Conservation (phyloP, 2,797 vertebrate species). For the Hozukius guyotensis region DNA sequence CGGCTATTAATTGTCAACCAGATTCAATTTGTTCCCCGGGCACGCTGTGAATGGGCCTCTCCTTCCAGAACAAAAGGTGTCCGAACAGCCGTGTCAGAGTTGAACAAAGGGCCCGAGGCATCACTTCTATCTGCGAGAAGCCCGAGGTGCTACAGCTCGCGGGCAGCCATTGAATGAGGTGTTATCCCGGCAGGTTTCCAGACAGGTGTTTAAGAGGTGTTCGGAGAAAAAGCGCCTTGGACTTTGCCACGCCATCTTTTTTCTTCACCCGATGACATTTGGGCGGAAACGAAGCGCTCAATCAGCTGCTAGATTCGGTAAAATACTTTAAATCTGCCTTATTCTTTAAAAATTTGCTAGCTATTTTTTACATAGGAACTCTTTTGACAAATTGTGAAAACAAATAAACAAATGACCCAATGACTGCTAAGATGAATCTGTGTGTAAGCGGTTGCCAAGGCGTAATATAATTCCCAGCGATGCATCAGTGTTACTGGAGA, state of each 20-base stretch:
- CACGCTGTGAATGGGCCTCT: slow-evolving; percentile 80
- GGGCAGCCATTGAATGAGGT: slow-evolving; percentile 66
- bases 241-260: slow-evolving; percentile 26
- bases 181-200: slow-evolving; percentile 63
- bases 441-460: slow-evolving; percentile 76
- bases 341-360: too few species aligned
- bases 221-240: slow-evolving; percentile 45
- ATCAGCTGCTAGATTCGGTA: slow-evolving; percentile 7
- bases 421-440: slow-evolving; percentile 81
- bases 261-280: slow-evolving; percentile 44
- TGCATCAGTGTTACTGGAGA: slow-evolving; percentile 81
- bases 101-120: slow-evolving; percentile 76
- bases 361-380: slow-evolving; percentile 58
- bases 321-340: too few species aligned
- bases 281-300: slow-evolving; percentile 57
- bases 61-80: slow-evolving; percentile 80
- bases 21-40: slow-evolving; percentile 84
- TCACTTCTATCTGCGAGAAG: slow-evolving; percentile 70
- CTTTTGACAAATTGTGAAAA: slow-evolving; percentile 81
- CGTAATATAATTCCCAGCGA: slow-evolving; percentile 84
- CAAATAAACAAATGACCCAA: slow-evolving; percentile 82
- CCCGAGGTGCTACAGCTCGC: slow-evolving; percentile 37
- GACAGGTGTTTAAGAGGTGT: slow-evolving; percentile 52
- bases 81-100: slow-evolving; percentile 79
- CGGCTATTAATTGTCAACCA: slow-evolving; percentile 85